Conservation (phyloP, 2,797 vertebrate genomes). For the Ptychobarbus kaznakovi region DNA sequence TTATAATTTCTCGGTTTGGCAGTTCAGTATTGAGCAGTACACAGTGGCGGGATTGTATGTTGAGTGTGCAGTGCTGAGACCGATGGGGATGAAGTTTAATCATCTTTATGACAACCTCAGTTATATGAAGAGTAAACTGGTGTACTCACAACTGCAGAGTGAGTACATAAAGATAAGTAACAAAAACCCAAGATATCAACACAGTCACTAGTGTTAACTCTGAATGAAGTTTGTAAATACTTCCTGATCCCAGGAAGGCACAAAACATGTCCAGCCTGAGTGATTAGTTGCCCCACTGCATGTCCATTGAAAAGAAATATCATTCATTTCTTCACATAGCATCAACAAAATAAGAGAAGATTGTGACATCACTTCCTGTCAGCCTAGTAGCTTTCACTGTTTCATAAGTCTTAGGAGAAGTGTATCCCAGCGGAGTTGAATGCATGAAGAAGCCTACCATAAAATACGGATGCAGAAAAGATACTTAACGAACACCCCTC, state of each 20-base stretch:
- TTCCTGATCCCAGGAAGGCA: not conserved
- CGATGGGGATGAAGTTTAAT: too few species aligned
- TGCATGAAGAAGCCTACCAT: slow-evolving; percentile 88
- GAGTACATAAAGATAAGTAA: not conserved
- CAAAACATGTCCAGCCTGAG: not conserved
- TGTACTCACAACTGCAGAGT: not conserved
- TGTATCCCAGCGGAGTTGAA: slow-evolving; percentile 97
- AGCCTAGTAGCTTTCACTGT: not conserved
- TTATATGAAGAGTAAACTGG: not conserved
- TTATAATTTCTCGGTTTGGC: not conserved
- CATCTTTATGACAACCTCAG: not conserved
- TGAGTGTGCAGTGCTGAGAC: not conserved
- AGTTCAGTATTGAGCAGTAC: not conserved
- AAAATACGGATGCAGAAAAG: slow-evolving; percentile 44
- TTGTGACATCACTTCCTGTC: slow-evolving; percentile 30
- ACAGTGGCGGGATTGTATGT: not conserved
- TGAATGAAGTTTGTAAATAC: not conserved
- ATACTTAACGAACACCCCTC: not conserved
- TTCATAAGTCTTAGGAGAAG: slow-evolving; percentile 83
- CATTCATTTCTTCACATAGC: not conserved
- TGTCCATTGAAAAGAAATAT: slow-evolving; percentile 8
- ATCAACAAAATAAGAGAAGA: slow-evolving; percentile 9
- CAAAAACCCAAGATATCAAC: not conserved
- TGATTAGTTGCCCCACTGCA: slow-evolving; percentile 1
- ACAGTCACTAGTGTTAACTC: not conserved